These are phyloP conservation scores for Hermodice carunculata DNA, from an alignment of 2,888 invertebrate genomes.

Conservation along the genomic window DNA sequence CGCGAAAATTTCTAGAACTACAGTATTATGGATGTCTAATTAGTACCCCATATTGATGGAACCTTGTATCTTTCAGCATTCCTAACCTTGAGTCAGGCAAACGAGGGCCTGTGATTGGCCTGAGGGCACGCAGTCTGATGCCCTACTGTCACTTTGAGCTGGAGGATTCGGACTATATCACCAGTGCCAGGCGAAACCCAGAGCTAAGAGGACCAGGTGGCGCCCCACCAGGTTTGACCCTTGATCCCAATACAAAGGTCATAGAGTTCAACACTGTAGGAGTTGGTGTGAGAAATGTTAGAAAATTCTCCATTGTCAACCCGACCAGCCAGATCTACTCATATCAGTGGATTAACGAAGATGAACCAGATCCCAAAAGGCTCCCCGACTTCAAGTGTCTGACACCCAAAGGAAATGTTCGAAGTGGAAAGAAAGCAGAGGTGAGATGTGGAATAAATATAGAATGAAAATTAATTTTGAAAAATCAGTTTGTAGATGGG, in stretches of 20 bases:
- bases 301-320: constrained; percentile 77
- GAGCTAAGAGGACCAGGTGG: constrained; percentile 65
- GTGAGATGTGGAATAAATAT: no score
- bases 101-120: constrained; percentile 61
- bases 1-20: no score
- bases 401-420: constrained; percentile 74
- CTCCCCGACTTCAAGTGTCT: constrained; percentile 75
- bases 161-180: constrained; percentile 77
- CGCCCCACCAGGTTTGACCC: constrained; percentile 62
- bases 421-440: constrained; percentile 75
- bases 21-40: no score
- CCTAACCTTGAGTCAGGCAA: constrained; percentile 62
- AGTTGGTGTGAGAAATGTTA: constrained; percentile 69
- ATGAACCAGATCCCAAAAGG: constrained; percentile 68
- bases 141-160: constrained; percentile 81
- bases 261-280: constrained; percentile 79
- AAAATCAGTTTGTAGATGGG: no score
- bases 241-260: constrained; percentile 73
- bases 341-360: constrained; percentile 75
- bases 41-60: no score
- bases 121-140: constrained; percentile 76
- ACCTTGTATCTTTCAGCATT: constrained; percentile 52
- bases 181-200: constrained; percentile 65
- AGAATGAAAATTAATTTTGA: no score
- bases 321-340: constrained; percentile 76